These are phyloP conservation scores for Capreolus pygargus DNA, from an alignment of 2,113 vertebrate species.

Conservation along the genomic window DNA sequence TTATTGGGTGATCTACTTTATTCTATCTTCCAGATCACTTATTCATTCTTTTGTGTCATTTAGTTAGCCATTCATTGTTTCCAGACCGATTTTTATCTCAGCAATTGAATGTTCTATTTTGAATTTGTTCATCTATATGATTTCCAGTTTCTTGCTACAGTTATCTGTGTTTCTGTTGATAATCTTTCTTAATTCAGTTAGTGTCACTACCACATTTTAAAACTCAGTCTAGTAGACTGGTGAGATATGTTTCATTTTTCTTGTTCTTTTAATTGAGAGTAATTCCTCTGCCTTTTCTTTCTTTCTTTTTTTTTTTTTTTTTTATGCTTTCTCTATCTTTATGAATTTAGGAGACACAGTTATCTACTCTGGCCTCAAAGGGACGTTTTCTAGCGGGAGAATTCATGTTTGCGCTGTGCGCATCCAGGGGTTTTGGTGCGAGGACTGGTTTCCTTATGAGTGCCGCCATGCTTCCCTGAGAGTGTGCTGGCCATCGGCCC, in stretches of 20 bases:
- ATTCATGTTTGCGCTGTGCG: neutral
- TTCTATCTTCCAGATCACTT: neutral
- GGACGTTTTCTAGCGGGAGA: neutral
- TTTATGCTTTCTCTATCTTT: neutral
- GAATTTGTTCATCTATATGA: neutral
- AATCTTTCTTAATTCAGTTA: neutral
- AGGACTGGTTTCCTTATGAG: neutral
- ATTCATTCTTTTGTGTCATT: neutral
- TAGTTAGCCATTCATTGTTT: neutral
- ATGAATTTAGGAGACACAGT: neutral
- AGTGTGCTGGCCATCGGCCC: neutral
- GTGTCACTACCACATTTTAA: neutral
- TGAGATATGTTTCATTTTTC: neutral
- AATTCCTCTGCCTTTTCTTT: neutral
- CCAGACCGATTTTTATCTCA: neutral
- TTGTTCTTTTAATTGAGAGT: neutral
- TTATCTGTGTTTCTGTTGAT: neutral
- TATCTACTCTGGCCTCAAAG: neutral
- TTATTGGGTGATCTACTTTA: neutral
- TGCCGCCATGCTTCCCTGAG: neutral
- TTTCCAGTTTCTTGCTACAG: neutral
- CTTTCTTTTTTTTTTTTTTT: neutral
- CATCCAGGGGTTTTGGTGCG: neutral
- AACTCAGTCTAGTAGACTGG: neutral
- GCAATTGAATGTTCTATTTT: neutral